These are phyloP conservation scores for Gymnothorax reevesii DNA, from an alignment of 2,797 vertebrate genomes.

Conservation along the genomic window DNA sequence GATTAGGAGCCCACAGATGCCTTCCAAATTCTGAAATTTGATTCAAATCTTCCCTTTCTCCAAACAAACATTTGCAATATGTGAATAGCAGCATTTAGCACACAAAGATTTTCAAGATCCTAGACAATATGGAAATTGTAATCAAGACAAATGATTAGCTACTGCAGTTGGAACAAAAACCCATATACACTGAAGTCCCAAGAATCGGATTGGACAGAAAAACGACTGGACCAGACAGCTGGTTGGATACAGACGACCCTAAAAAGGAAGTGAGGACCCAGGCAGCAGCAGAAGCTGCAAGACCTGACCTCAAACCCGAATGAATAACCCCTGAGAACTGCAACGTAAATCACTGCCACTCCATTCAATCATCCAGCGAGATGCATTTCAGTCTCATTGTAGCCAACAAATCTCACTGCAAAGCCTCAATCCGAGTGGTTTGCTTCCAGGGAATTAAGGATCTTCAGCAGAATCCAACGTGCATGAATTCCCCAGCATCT, in stretches of 20 bases:
- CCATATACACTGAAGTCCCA: no score
- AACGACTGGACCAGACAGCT: not conserved
- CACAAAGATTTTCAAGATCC: no score
- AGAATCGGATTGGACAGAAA: no score
- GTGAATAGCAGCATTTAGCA: no score
- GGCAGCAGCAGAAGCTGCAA: not conserved
- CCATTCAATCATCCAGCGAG: not conserved
- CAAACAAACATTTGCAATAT: no score
- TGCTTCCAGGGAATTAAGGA: not conserved
- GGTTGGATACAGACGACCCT: not conserved
- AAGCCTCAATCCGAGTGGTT: not conserved
- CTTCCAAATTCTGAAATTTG: no score
- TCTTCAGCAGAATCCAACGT: not conserved
- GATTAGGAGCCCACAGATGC: no score
- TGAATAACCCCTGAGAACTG: not conserved
- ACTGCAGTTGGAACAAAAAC: no score
- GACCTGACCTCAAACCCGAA: not conserved
- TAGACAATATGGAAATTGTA: no score
- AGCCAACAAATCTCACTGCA: conserved; percentile 23
- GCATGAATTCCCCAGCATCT: not conserved
- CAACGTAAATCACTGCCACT: not conserved
- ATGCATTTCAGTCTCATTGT: conserved; percentile 45
- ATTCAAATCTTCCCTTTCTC: no score
- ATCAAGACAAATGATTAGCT: no score
- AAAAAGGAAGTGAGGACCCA: not conserved